Percentiles rank a stretch among this genome's conserved stretches.
phyloP scores from a whole-genome alignment of 1,140 invertebrate species.

The Dysdera silvatica region DNA sequence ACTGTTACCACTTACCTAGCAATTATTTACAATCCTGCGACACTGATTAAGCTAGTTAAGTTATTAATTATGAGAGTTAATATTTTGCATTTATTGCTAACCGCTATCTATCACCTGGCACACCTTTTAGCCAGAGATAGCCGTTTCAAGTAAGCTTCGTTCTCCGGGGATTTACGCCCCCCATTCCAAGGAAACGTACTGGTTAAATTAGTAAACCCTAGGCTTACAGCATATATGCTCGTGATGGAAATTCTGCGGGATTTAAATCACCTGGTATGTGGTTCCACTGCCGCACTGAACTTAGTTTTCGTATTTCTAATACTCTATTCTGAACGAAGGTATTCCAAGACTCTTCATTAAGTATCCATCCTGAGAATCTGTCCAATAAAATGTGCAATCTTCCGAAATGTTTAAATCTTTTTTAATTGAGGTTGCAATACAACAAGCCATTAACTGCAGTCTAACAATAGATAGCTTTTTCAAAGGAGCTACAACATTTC shows the following conservation, averaged over 20 bases:
- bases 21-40: no score
- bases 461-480: conserved; percentile 1
- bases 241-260: background rate
- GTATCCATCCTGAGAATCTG: conserved; percentile 3
- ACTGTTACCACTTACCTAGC: no score
- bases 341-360: background rate
- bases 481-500: background rate
- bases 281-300: background rate
- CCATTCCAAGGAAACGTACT: no score
- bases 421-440: background rate
- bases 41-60: no score
- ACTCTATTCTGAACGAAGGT: background rate
- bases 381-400: conserved; percentile 11
- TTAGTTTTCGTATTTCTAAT: background rate
- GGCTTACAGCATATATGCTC: no score
- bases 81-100: no score
- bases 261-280: background rate
- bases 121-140: no score
- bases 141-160: no score
- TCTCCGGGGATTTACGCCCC: no score
- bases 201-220: no score
- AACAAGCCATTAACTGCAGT: conserved; percentile 3
- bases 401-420: background rate
- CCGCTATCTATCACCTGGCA: no score
- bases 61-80: no score